Evolutionary conservation across 1,140 invertebrate species (phyloP).

Genomic region (Brachionus calyciflorus): DNA sequence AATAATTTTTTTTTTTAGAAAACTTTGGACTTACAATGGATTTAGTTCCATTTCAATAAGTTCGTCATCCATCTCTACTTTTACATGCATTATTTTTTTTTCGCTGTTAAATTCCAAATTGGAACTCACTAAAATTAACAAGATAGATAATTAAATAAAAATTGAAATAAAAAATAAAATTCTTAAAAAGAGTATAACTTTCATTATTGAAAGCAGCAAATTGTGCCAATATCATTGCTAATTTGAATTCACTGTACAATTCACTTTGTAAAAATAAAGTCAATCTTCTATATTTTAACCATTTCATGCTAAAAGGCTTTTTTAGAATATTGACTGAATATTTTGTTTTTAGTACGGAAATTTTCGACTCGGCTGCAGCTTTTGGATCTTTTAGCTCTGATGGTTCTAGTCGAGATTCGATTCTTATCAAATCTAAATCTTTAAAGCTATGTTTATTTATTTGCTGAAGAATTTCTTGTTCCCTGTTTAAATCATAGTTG

Average conservation of each 20-base stretch:
- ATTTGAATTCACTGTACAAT: conserved; percentile 33
- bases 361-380: background rate
- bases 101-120: background rate
- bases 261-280: conserved; percentile 30
- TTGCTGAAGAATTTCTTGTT: background rate
- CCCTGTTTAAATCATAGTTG: background rate
- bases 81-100: background rate
- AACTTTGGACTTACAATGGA: conserved; percentile 36
- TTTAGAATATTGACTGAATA: conserved; percentile 17
- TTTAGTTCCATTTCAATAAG: conserved; percentile 26
- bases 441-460: conserved; percentile 16
- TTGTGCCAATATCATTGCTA: conserved; percentile 34
- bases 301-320: conserved; percentile 43
- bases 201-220: conserved; percentile 31
- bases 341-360: conserved; percentile 24
- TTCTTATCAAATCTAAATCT: conserved; percentile 38
- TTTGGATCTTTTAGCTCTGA: conserved; percentile 17
- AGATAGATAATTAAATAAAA: too few species aligned
- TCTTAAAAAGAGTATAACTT: background rate
- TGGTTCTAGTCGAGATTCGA: conserved; percentile 17
- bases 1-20: background rate
- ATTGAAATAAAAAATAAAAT: background rate
- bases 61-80: conserved; percentile 26
- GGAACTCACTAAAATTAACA: too few species aligned
- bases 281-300: background rate